These are phyloP conservation scores for Babyrousa celebensis DNA, from an alignment of 2,797 vertebrate genomes.

Conservation along the genomic window DNA sequence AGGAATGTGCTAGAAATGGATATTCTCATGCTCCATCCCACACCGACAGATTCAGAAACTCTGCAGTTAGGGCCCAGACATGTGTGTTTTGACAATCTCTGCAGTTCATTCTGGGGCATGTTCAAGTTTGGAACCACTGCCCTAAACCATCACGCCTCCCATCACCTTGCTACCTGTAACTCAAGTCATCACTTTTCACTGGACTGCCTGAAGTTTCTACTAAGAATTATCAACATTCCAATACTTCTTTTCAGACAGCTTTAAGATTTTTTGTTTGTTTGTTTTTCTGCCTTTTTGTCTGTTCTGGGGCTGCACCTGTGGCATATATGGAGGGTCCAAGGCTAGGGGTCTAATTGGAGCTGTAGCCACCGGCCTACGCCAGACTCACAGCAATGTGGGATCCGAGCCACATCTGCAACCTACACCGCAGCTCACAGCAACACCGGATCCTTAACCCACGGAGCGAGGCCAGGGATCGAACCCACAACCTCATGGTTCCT, in stretches of 20 bases:
- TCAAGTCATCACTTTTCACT: not conserved
- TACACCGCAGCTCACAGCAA: too few relatives aligned
- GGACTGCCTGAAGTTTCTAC: not conserved
- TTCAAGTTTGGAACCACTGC: not conserved
- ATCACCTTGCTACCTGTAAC: not conserved
- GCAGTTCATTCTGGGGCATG: not conserved
- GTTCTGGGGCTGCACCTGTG: too few relatives aligned
- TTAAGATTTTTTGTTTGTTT: not conserved
- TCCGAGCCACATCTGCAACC: too few relatives aligned
- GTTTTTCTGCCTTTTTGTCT: too few relatives aligned
- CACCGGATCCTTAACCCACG: too few relatives aligned
- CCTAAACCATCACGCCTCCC: not conserved
- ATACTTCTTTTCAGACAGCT: not conserved
- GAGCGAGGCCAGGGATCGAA: too few relatives aligned
- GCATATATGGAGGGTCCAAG: too few relatives aligned
- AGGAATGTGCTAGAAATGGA: not conserved
- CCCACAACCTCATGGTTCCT: too few relatives aligned
- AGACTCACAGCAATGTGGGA: too few relatives aligned
- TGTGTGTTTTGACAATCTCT: not conserved
- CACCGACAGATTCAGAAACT: not conserved
- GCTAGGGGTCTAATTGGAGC: too few relatives aligned
- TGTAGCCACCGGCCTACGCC: too few relatives aligned
- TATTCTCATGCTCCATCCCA: not conserved
- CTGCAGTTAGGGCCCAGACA: fast-evolving
- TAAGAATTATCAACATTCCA: not conserved